These are phyloP conservation scores for Grammatotria lemairii DNA, from an alignment of 2,113 vertebrate genomes.

Conservation along the genomic window DNA sequence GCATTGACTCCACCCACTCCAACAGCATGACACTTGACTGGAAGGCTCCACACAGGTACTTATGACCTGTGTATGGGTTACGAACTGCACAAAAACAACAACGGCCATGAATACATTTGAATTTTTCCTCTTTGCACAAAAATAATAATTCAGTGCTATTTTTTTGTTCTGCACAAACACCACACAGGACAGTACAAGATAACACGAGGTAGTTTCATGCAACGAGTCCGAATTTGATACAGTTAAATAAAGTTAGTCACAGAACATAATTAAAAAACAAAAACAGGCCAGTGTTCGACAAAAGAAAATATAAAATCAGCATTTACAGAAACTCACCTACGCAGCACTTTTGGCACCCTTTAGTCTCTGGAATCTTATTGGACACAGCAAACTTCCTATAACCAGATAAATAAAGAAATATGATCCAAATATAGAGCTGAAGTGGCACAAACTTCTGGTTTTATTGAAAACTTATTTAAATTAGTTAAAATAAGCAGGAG, in stretches of 20 bases:
- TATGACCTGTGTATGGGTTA: constrained; percentile 93
- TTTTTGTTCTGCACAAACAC: neutral
- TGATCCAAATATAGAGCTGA: neutral
- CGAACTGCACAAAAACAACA: constrained; percentile 77
- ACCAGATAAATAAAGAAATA: constrained; percentile 21
- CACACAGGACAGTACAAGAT: neutral
- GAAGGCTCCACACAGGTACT: constrained; percentile 94
- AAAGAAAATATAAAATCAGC: neutral
- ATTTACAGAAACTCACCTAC: constrained; percentile 75
- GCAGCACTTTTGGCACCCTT: constrained; percentile 97
- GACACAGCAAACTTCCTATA: constrained; percentile 94
- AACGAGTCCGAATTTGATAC: neutral
- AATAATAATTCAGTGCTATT: fast-evolving
- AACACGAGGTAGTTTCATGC: neutral
- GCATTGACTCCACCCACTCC: constrained; percentile 98
- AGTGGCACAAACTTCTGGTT: fast-evolving
- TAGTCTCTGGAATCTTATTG: constrained; percentile 97
- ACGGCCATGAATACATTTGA: neutral
- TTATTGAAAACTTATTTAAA: neutral
- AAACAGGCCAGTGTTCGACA: neutral
- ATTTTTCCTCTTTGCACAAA: neutral
- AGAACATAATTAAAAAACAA: neutral
- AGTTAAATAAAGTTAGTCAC: neutral
- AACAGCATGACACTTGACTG: constrained; percentile 92
- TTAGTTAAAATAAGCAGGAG: neutral